phyloP scores from a whole-genome alignment of 2,888 invertebrate genomes.

The Thereva unica region DNA sequence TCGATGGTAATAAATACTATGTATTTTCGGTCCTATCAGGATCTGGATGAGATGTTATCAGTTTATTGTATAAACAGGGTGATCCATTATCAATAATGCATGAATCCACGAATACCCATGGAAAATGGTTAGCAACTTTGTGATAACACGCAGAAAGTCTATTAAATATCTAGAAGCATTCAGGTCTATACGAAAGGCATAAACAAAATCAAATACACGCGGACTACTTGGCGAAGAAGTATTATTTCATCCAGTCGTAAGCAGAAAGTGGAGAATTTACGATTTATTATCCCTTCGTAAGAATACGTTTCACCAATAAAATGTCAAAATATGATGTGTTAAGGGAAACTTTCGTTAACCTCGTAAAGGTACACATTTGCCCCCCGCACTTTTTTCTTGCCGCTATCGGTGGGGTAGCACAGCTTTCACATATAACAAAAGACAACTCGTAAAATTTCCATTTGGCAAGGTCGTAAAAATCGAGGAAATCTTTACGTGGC shows the following conservation, averaged over 20 bases:
- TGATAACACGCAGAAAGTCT: no score
- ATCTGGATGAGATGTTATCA: no score
- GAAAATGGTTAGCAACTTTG: no score
- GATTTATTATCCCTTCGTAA: slow-evolving; percentile 4
- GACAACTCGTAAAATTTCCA: slow-evolving; percentile 41
- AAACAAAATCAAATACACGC: no score
- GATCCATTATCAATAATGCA: no score
- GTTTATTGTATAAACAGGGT: no score
- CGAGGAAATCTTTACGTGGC: slow-evolving; percentile 35
- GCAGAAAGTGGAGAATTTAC: slow-evolving; percentile 3
- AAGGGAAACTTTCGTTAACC: slow-evolving; percentile 25
- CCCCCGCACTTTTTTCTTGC: not conserved
- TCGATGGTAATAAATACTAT: no score
- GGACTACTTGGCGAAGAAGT: no score
- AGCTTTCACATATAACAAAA: slow-evolving; percentile 19
- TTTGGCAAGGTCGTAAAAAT: slow-evolving; percentile 39
- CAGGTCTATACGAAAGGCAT: no score
- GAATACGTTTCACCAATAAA: slow-evolving; percentile 11
- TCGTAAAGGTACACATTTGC: slow-evolving; percentile 26
- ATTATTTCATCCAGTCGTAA: not conserved
- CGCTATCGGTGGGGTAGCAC: slow-evolving; percentile 10
- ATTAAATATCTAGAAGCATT: no score
- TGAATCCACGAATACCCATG: no score
- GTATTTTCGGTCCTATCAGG: no score
- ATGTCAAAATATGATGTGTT: slow-evolving; percentile 29